Conservation (phyloP, 2,797 vertebrate species). For the Sandelia bainsii region DNA sequence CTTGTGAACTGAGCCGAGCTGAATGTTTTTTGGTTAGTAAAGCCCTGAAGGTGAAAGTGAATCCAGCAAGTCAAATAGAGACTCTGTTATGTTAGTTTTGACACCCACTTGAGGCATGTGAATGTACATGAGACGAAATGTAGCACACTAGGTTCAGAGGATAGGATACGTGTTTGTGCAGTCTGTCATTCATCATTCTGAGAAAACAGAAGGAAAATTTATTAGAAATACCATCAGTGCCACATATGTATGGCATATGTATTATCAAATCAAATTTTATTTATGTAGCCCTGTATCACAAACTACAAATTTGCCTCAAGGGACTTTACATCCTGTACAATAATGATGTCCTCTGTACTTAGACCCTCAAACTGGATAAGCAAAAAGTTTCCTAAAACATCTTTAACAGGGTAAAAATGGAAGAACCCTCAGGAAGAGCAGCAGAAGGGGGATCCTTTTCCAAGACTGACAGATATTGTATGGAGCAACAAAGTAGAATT, state of each 20-base stretch:
- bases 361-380: no score
- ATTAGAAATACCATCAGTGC: conserved; percentile 39
- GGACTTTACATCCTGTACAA: no score
- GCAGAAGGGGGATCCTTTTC: no score
- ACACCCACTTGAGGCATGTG: conserved; percentile 30
- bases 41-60: conserved; percentile 42
- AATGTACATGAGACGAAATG: conserved; percentile 36
- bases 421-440: no score
- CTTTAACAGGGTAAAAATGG: no score
- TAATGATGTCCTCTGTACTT: no score
- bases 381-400: no score
- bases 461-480: no score
- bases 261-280: conserved; percentile 22
- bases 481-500: not conserved
- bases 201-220: conserved; percentile 38
- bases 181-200: conserved; percentile 36
- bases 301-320: not conserved
- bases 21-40: conserved; percentile 47
- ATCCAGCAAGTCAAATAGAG: conserved; percentile 55
- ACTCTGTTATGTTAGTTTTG: conserved; percentile 37
- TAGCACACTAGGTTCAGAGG: not conserved
- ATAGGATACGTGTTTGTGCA: not conserved
- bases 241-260: conserved; percentile 12
- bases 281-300: no score
- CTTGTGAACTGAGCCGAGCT: conserved; percentile 42